Evolutionary conservation across 2,797 vertebrate genomes (phyloP), one percentile per base, ranked within the genome.

Genomic region (Labeo calbasu): DNA sequence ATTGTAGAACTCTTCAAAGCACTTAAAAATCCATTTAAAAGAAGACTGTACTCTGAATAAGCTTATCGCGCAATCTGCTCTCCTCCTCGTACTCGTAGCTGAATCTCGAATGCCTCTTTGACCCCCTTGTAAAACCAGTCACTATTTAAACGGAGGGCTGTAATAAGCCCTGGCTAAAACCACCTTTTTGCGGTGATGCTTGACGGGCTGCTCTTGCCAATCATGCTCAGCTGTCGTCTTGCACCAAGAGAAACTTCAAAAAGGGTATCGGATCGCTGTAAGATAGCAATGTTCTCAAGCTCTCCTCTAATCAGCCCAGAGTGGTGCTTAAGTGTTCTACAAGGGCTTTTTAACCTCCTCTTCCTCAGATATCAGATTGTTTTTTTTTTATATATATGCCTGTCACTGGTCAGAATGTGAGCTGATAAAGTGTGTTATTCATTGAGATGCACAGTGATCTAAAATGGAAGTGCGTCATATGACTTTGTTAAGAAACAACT

Each of bases 371-470:
- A 86, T 79, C 71, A 77, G 63, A 36, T 71, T 48, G 65, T n/a
- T 57, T 57, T n/a, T 57, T 57, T 59, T 80, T 77, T 40, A n/a
- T 63, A 51, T 63, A 51, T 76, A 75, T 53, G 73, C 78, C 68
- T 88, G 84, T 77, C 76, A 83, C 57, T 73, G 77, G 63, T 76
- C 53, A 83, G 61, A 86, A 10, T 76, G 79, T 48, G 82, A 84
- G 82, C 71, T 79, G 79, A 75, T 82, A 84, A 84, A 86, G 79
- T 83, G 51, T 48, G 43, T 85, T 82, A 86, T 86, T 79, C 76
- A 80, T 77, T 87, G 70, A 77, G 81, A 87, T 84, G 57, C 70
- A 77, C 70, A 76, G 80, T 19, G 53, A 28, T 65, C 68, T 86
- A 83, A 81, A 88, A 75, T 71, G 63, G 69, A 57, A 23, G 40